A percentile compares a stretch with the other conserved stretches of the same genome.
These are phyloP conservation scores for Cerastoderma edule DNA, from an alignment of 2,888 invertebrate genomes.

Conservation along the genomic window DNA sequence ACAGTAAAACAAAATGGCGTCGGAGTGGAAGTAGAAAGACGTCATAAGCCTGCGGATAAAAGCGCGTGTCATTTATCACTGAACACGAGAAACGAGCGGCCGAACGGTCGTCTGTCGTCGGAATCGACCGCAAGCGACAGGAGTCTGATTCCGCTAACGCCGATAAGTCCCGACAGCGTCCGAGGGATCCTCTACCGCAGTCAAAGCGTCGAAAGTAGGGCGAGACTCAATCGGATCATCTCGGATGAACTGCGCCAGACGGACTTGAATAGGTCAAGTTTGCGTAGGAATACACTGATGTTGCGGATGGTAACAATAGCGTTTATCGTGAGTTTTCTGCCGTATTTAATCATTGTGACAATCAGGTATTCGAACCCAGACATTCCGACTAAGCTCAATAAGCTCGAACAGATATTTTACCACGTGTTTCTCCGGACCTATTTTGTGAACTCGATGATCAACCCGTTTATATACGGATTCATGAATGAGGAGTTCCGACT, in stretches of 20 bases:
- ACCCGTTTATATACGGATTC: slow-evolving; percentile 62
- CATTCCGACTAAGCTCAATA: slow-evolving; percentile 45
- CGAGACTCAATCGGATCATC: slow-evolving; percentile 52
- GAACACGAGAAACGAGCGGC: not conserved
- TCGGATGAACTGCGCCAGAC: slow-evolving; percentile 48
- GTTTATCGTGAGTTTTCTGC: slow-evolving; percentile 59
- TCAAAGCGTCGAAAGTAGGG: slow-evolving; percentile 56
- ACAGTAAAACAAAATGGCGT: not conserved
- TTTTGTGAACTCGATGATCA: slow-evolving; percentile 59
- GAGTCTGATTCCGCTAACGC: slow-evolving; percentile 32
- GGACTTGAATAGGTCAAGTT: slow-evolving; percentile 50
- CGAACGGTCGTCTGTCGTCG: slow-evolving; percentile 39
- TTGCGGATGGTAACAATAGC: slow-evolving; percentile 61
- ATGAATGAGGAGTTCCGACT: slow-evolving; percentile 57
- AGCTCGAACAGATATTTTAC: slow-evolving; percentile 49
- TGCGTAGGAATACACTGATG: slow-evolving; percentile 58
- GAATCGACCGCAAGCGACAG: slow-evolving; percentile 33
- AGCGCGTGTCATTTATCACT: not conserved
- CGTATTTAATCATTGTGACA: slow-evolving; percentile 56
- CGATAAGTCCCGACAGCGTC: slow-evolving; percentile 48
- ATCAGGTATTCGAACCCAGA: slow-evolving; percentile 47
- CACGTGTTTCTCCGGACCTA: slow-evolving; percentile 55
- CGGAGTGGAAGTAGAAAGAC: not conserved
- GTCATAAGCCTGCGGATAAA: not conserved
- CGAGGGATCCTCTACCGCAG: slow-evolving; percentile 47